Evolutionary conservation across 2,888 invertebrate species (phyloP), one percentile per base, ranked within the genome.

Genomic region (Zele albiditarsus): DNA sequence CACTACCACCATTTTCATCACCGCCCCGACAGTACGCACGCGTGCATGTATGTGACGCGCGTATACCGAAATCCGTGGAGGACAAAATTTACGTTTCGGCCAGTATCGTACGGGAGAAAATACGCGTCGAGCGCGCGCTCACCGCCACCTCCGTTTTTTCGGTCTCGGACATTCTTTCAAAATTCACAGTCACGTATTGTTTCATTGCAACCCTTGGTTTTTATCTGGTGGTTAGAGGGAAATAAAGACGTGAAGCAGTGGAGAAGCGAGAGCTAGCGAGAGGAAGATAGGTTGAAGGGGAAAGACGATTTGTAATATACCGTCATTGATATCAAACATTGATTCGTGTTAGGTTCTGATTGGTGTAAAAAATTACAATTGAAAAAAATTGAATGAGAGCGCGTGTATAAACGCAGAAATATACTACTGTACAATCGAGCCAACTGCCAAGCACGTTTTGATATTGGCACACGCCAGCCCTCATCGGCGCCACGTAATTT

Each of bases 1-100:
- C 71, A 65, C 72, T 58, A 58, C 38, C 38, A 58, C 42, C 16
- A 20, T 27, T 27, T 60, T 58, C 65, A 71, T 62, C 71, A 38
- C 66, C 71, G 71, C 75, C 71, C 67, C 71, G 42, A 60, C 42
- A 71, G 73, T 71, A 77, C 74, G 77, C 77, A 74, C 77, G 74
- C 77, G 73, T 74, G 69, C 68, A 77, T 72, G 68, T 68, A 74
- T 58, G 68, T 73, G 76, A 76, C 71, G 71, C 72, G 74, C 69
- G 71, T 71, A 57, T 63, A 68, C 65, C 67, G 49, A 66, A 75
- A 75, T 70, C 65, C 57, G 20, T 58, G 68, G 57, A 75, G 67
- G 63, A 46, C 10, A 49, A 67, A 67, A 72, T 75, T 75, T n/a
- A 53, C 53, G 71, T 72, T 75, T 75, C 27, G 71, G 71, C 66